phyloP scores from a whole-genome alignment of 2,113 vertebrate species.

The Epinephelus fuscoguttatus region DNA sequence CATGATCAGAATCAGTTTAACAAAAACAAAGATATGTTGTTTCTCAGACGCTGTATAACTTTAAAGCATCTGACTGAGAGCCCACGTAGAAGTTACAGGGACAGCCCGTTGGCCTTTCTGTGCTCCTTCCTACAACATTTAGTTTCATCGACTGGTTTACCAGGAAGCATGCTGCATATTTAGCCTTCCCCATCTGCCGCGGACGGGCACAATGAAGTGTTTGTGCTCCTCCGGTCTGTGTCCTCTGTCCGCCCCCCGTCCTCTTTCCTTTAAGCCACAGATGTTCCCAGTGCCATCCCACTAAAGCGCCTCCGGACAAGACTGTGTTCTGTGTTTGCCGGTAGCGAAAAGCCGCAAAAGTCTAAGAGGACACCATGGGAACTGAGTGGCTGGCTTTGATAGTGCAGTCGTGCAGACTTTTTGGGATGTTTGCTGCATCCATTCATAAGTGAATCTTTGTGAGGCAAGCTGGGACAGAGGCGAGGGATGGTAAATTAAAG shows the following conservation, averaged over 20 bases:
- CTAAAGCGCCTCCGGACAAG: slow-evolving; percentile 72
- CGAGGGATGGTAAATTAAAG: slow-evolving; percentile 33
- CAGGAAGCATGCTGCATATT: slow-evolving; percentile 88
- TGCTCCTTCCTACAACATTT: slow-evolving; percentile 58
- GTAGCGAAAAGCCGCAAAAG: slow-evolving; percentile 45
- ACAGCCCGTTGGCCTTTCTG: slow-evolving; percentile 35
- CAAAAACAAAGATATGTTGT: background rate
- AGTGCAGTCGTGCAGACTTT: slow-evolving; percentile 50
- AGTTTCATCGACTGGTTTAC: slow-evolving; percentile 77
- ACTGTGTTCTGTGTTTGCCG: slow-evolving; percentile 66
- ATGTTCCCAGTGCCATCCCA: slow-evolving; percentile 85
- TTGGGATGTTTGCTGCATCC: slow-evolving; percentile 50
- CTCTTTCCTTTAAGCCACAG: slow-evolving; percentile 84
- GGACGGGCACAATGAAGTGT: slow-evolving; percentile 89
- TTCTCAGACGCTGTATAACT: background rate
- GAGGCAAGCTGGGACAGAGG: slow-evolving; percentile 11
- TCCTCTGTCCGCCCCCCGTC: slow-evolving; percentile 73
- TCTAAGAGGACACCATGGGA: slow-evolving; percentile 63
- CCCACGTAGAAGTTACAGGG: background rate
- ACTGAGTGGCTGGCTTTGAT: slow-evolving; percentile 56
- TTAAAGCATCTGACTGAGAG: slow-evolving; percentile 4
- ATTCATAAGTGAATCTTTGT: slow-evolving; percentile 63
- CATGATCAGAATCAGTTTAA: background rate
- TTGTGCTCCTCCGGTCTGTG: slow-evolving; percentile 80
- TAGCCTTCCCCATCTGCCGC: slow-evolving; percentile 88